Base-by-base conservation (phyloP, 2,888 invertebrate genomes). In the Coenonympha glycerion region DNA sequence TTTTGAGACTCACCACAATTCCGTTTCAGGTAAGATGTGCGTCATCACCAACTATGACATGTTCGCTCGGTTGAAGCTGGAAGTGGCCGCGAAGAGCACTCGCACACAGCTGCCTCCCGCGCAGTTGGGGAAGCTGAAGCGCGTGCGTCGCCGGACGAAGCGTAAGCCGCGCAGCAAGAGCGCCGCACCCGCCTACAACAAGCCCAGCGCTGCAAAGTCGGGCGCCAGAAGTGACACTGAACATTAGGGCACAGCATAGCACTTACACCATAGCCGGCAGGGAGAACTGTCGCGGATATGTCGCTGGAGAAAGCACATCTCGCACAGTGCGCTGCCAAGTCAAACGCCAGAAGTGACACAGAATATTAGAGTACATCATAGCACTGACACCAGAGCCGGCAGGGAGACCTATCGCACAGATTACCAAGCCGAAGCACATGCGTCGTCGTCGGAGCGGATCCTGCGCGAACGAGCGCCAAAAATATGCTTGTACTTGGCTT, bases 181-280 rank as follows among this genome's bases (percentile, higher is more conserved):
- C 59, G 84, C 83, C 8, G 84, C 79, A 3, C 85, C 81, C 1
- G 65, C 79, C 2, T 65, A 64, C 11, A 66, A 65, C 11, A 79
- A 74, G 19, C 61, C 65, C 0, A 66, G 62, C 9, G 61, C 64
- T 18, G 66, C 71, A 52, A 89, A 87, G 53, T 68, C 77, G 1
- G 80, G 82, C 6, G 76, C 86, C 5, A 87, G 77, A 56, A 88
- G 88, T 57, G 87, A 88, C 59, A 85, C 87, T 1, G 86, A 87
- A 67, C 63, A 83, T 11, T 80, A 73, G 67, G 18, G 2, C 9
- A 8, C 2, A 34, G 18, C 33, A 16, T 19, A n/a, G n/a, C n/a
- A n/a, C n/a, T n/a, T n/a, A n/a, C n/a, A n/a, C n/a, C n/a, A n/a
- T n/a, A n/a, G n/a, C n/a, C n/a, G n/a, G n/a, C n/a, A n/a, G n/a